phyloP scores from a whole-genome alignment of 2,888 invertebrate genomes.

The Scaptomyza caliginosa region DNA sequence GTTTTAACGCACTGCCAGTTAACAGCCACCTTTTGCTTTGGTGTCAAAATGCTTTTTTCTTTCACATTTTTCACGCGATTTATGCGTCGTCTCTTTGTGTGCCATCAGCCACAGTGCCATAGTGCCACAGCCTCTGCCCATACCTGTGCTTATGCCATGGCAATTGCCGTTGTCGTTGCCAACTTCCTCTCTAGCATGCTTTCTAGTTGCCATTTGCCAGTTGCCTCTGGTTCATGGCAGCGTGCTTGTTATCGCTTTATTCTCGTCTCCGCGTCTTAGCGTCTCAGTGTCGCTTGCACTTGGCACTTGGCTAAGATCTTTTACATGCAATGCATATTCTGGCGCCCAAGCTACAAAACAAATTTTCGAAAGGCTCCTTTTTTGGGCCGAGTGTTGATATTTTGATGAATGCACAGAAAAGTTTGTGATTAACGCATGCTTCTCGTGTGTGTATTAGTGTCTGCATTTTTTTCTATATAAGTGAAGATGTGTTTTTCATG shows the following conservation, averaged over 20 bases:
- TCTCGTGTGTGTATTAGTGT: neutral
- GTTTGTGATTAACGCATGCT: conserved; percentile 21
- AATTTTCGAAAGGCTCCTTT: conserved; percentile 71
- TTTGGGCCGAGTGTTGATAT: conserved; percentile 66
- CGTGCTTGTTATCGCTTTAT: conserved; percentile 29
- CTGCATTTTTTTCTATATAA: neutral
- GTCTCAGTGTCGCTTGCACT: conserved; percentile 12
- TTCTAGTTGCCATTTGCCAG: conserved; percentile 38
- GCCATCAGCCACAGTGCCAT: conserved; percentile 34
- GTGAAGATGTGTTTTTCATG: neutral
- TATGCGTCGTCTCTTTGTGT: conserved; percentile 58
- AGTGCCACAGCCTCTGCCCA: conserved; percentile 25
- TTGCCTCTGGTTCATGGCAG: conserved; percentile 25
- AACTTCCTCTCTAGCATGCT: conserved; percentile 52
- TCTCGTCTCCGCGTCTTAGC: conserved; percentile 36
- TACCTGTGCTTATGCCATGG: conserved; percentile 7
- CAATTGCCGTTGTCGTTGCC: conserved; percentile 5
- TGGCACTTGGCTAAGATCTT: conserved; percentile 49
- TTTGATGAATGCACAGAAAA: conserved; percentile 65
- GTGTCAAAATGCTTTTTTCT: conserved; percentile 76
- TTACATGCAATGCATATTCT: conserved; percentile 65
- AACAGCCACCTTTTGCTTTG: conserved; percentile 56
- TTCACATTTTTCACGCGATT: conserved; percentile 80
- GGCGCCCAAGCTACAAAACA: conserved; percentile 37
- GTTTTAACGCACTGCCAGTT: conserved; percentile 50